Evolutionary conservation across 1,140 invertebrate genomes (phyloP), one percentile per base, ranked within the genome.

Genomic region (Drosophila littoralis): DNA sequence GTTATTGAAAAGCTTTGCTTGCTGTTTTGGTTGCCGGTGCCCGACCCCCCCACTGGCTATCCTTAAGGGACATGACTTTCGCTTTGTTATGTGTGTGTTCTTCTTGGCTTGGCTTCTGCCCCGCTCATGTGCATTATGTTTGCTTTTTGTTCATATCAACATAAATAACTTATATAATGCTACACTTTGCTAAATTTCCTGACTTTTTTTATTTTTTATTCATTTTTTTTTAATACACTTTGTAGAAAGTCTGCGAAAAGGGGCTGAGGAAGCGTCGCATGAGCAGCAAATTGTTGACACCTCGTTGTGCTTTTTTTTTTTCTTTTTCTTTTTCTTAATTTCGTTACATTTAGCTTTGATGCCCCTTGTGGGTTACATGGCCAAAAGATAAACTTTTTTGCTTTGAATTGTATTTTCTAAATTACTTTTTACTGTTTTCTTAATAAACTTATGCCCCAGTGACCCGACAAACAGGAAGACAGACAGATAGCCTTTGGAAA

Each of bases 151-250:
- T 85, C 77, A 75, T 84, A 81, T 68, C 58, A 74, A 84, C 81
- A 84, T 85, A 84, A 84, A 84, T 84, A 84, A 80, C 77, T 80
- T 77, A 84, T 85, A 65, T 81, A 85, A 81, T 74, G 70, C 70
- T 71, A 85, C 77, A 81, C 74, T 84, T 80, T 70, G 50, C 66
- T 80, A 48, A 55, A 59, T 71, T 59, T 50, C 32, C 45, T 70
- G 69, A 48, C 51, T 64, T 35, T 57, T 57, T 52, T 57, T 43
- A 28, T 58, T n/a, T 17, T 51, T 65, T 6, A 12, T 75, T 32
- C 38, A 22, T 45, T 55, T 54, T 68, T 40, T 45, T 64, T 70
- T 67, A 74, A 84, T 79, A 77, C 65, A 79, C 73, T 77, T 70
- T 79, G 42, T 35, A 43, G 15, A 51, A 77, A 12, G 38, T 36